Percentiles rank a stretch among this genome's conserved stretches.
phyloP scores from a whole-genome alignment of 1,140 invertebrate genomes.

The Heliconius eleuchia region DNA sequence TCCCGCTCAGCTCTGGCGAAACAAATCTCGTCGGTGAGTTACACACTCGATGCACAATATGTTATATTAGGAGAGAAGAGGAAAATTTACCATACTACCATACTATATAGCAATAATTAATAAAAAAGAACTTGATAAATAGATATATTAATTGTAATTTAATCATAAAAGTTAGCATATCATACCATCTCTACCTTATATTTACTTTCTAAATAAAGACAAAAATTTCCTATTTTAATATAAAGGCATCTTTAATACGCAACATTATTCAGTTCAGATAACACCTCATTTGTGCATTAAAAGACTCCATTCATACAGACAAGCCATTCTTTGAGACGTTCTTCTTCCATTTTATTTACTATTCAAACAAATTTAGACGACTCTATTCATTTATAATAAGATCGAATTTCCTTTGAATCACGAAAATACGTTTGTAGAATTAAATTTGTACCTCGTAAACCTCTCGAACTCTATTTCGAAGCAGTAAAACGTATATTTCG shows the following conservation, averaged over 20 bases:
- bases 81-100: too few relatives aligned
- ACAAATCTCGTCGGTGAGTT: too few relatives aligned
- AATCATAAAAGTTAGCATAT: too few relatives aligned
- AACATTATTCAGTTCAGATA: conserved; percentile 57
- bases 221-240: conserved; percentile 19
- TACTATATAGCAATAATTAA: too few relatives aligned
- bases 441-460: conserved; percentile 36
- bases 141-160: too few relatives aligned
- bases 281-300: conserved; percentile 68
- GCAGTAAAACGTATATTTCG: conserved; percentile 20
- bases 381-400: conserved; percentile 37
- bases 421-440: conserved; percentile 22
- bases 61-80: too few relatives aligned
- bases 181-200: background rate
- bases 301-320: conserved; percentile 71
- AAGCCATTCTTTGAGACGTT: conserved; percentile 62
- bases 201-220: conserved; percentile 1
- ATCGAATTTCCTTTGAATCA: conserved; percentile 26
- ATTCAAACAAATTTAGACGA: background rate
- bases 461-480: conserved; percentile 10
- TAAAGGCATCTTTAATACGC: conserved; percentile 31
- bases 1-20: too few relatives aligned
- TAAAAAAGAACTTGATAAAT: too few relatives aligned
- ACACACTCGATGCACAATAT: too few relatives aligned
- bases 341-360: conserved; percentile 33